A percentile compares a stretch with the other conserved stretches of the same genome.
These are phyloP conservation scores for Sylvia atricapilla DNA, from an alignment of 2,113 vertebrate genomes.

Conservation along the genomic window DNA sequence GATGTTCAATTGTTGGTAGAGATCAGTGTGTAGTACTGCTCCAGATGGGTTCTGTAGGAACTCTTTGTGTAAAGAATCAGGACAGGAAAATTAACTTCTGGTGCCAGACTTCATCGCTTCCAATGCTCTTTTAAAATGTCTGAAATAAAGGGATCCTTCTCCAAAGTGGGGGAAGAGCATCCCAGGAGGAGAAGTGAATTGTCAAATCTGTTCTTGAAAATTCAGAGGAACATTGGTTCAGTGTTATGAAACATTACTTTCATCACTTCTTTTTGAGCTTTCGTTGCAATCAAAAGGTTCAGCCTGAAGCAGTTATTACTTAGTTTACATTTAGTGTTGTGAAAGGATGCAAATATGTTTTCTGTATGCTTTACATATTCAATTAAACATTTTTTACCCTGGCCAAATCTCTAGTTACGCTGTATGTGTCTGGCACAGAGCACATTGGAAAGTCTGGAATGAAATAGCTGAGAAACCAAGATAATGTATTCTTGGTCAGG, in stretches of 20 bases:
- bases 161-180: background rate
- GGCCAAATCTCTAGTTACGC: background rate
- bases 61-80: background rate
- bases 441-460: background rate
- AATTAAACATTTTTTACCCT: background rate
- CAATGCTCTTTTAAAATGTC: background rate
- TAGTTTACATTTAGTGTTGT: background rate
- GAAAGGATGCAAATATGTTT: slow-evolving; percentile 10
- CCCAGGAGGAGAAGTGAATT: background rate
- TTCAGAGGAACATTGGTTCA: fast-evolving
- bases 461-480: background rate
- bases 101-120: background rate
- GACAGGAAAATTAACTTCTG: background rate
- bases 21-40: background rate
- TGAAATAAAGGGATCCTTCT: background rate
- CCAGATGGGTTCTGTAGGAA: background rate
- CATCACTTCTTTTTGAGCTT: background rate
- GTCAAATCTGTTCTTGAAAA: background rate
- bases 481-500: background rate
- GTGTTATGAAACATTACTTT: background rate
- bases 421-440: background rate
- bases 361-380: background rate
- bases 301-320: background rate
- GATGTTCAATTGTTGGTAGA: background rate
- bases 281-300: background rate